Base-by-base conservation (phyloP, 2,797 vertebrate species). In the Molossus alvarezi region DNA sequence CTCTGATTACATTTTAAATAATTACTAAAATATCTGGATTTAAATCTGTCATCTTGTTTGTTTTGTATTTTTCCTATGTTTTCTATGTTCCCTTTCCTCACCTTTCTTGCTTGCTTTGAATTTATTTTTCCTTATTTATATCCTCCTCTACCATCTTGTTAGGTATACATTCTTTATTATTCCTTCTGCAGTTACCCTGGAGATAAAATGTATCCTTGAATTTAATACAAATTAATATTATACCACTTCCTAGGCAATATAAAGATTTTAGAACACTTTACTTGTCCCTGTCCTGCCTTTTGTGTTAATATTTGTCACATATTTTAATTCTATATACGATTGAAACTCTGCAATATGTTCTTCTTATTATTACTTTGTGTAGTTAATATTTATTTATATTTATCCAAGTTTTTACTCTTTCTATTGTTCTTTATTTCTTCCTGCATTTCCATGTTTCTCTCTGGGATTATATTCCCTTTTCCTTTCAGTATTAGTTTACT, bases 71-170 rank as follows among this genome's bases (percentile, higher is more conserved):
- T 45, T 45, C 41, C 41, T 45, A 45, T 45, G 41, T 45, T 45
- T 45, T 45, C 41, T 45, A 45, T 45, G 41, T 45, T 45, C 58
- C 12, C 11, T 69, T 82, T 77, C 41, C 21, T 86, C 41, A 82
- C n/a, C 51, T 82, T 72, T 55, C 21, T 58, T 71, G 23, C 23
- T 93, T 90, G 81, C 45, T 90, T 82, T 82, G 17, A n/a, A 73
- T 80, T 93, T 95, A 92, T 45, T 93, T 96, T 93, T n/a, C 79
- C 91, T 65, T 91, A 60, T 83, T 76, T 91, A 45, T 67, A 45
- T 4, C 7, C 27, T 20, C 18, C 81, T 62, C 33, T 86, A 71
- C 75, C 88, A 60, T n/a, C 25, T 67, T 86, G 2, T 71, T 90
- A 65, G 18, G 53, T 37, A 20, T 64, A 23, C 41, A 55, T 94